phyloP scores from a whole-genome alignment of 2,113 vertebrate genomes.

The Sprattus sprattus region DNA sequence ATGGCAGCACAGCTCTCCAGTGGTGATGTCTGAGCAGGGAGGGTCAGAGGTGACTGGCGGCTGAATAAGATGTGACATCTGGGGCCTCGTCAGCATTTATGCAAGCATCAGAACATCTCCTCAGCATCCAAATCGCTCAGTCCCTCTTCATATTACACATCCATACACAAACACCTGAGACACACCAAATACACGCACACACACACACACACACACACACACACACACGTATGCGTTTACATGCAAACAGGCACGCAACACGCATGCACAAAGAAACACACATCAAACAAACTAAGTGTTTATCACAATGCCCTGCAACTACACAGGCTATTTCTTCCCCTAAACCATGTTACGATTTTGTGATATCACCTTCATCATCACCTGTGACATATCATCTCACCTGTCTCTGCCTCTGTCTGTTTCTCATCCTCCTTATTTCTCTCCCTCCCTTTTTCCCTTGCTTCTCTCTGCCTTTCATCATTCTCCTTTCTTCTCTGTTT shows the following conservation, averaged over 20 bases:
- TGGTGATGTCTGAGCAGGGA: not conserved
- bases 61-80: not conserved
- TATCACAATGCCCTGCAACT: no score
- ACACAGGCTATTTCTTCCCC: no score
- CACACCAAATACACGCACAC: not conserved
- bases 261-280: not conserved
- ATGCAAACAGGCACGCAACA: not conserved
- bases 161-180: slow-evolving; percentile 7
- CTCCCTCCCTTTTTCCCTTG: no score
- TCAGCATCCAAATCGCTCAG: not conserved
- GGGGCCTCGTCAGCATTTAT: not conserved
- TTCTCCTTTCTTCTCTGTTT: no score
- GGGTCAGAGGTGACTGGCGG: no score
- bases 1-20: not conserved
- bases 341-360: no score
- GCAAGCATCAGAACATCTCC: not conserved
- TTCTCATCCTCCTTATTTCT: no score
- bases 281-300: no score
- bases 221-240: not conserved
- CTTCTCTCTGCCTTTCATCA: no score
- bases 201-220: slow-evolving; percentile 19
- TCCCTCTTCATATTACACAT: not conserved
- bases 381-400: no score
- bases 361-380: no score
- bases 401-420: no score